A percentile compares a stretch with the other conserved stretches of the same genome.
These are phyloP conservation scores for Caenorhabditis tropicalis DNA, from an alignment of 1,140 invertebrate genomes.

Conservation along the genomic window DNA sequence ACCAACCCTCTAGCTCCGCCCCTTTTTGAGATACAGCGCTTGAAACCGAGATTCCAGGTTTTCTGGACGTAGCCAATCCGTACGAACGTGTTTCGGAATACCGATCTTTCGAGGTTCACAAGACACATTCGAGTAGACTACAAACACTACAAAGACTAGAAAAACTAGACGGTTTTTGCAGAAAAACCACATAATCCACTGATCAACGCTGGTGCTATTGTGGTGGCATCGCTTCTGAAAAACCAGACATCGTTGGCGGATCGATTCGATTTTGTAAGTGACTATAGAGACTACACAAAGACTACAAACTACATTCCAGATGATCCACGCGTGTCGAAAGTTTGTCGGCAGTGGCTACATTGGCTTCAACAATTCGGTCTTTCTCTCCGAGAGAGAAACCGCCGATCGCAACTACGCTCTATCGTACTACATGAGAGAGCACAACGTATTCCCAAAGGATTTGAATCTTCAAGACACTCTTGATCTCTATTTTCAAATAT, in stretches of 20 bases:
- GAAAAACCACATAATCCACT: conserved; percentile 97
- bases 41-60: not conserved
- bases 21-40: too few species aligned
- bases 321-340: conserved; percentile 24
- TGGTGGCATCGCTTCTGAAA: conserved; percentile 86
- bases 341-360: conserved; percentile 78
- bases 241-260: conserved; percentile 45
- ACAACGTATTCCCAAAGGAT: conserved; percentile 76
- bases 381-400: conserved; percentile 88
- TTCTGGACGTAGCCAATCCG: not conserved
- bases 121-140: not conserved
- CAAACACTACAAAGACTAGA: too few species aligned
- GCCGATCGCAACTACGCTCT: conserved; percentile 89
- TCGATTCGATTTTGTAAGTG: conserved; percentile 58
- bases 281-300: too few species aligned
- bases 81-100: not conserved
- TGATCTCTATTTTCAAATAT: conserved; percentile 94
- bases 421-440: conserved; percentile 94
- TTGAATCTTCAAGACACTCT: conserved; percentile 81
- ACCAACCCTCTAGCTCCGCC: too few species aligned
- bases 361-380: conserved; percentile 95
- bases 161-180: conserved; percentile 73
- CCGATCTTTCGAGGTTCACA: not conserved
- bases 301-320: not conserved
- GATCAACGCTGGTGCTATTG: conserved; percentile 94